Percentiles rank a stretch among this genome's conserved stretches.
Conservation (phyloP, 2,113 vertebrate genomes). For the Heterochromis multidens region DNA sequence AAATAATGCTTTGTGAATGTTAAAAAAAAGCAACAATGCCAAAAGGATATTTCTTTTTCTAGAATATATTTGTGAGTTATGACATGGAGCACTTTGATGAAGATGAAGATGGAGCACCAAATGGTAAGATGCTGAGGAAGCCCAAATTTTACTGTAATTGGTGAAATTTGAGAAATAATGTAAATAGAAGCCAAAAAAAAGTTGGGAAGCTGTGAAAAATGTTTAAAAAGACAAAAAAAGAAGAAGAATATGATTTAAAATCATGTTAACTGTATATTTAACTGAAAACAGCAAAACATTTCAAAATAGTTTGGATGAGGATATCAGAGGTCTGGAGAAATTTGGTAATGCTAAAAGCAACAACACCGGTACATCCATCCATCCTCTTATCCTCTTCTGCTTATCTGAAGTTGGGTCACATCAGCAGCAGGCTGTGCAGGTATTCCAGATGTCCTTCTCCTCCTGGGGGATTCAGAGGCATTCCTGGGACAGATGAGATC, state of each 20-base stretch:
- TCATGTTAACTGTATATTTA: not conserved
- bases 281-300: not conserved
- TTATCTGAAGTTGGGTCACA: too few species aligned
- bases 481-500: too few species aligned
- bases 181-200: too few species aligned
- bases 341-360: accelerated
- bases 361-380: too few species aligned
- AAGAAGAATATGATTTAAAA: too few species aligned
- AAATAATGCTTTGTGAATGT: not conserved
- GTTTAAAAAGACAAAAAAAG: too few species aligned
- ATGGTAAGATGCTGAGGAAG: slow-evolving; percentile 22
- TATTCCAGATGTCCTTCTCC: too few species aligned
- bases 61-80: slow-evolving; percentile 74
- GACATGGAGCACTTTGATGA: slow-evolving; percentile 66
- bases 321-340: not conserved
- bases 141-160: accelerated
- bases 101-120: slow-evolving; percentile 18
- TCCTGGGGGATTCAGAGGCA: too few species aligned
- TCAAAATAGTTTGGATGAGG: not conserved
- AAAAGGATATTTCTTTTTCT: not conserved
- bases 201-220: too few species aligned
- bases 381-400: too few species aligned
- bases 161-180: not conserved
- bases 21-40: not conserved
- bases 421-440: too few species aligned